Evolutionary conservation across 1,140 invertebrate species (phyloP), one percentile per base, ranked within the genome.

Genomic region (Pseudomyrmex cubaensis): DNA sequence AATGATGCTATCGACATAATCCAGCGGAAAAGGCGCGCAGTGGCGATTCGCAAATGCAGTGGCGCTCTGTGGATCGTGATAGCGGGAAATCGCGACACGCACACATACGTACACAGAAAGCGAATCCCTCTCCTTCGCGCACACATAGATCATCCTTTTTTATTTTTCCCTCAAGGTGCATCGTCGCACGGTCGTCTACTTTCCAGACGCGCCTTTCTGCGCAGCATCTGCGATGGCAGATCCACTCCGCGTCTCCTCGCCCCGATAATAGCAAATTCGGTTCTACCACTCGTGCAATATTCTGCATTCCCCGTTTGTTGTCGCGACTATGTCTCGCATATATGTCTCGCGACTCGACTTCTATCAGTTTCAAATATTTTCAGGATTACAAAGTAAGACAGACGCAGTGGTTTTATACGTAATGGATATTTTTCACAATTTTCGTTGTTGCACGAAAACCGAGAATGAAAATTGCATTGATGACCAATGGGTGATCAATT

Each of bases 1-100:
- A 64, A 86, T 83, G 84, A 87, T 87, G 64, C 73, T 80, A 87
- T 87, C 85, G 69, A 72, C 82, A 87, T 87, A 78, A 87, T 87
- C 72, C 86, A 74, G 46, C 56, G 61, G 85, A 57, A 84, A 85
- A 87, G 50, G 50, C 66, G 72, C 54, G 8, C 17, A 48, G 25
- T 69, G 52, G 8, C 66, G 80, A 86, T 87, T 84, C 85, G 73
- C 73, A 76, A 25, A 63, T 85, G 83, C 73, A 69, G 86, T 69
- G 35, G 73, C 66, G 15, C 76, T 76, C 57, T 61, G 59, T 44
- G 75, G 74, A 87, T 84, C 87, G 80, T 61, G 70, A 70, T 85
- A 76, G 83, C 69, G 74, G 72, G 86, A 80, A 87, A 87, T 87
- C 62, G 85, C 62, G 75, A 59, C 61, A 20, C 61, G n/a, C 84